Percentiles rank a stretch among this genome's conserved stretches.
Conservation (phyloP, 1,140 invertebrate genomes). For the Hyposmocoma kahamanoa region DNA sequence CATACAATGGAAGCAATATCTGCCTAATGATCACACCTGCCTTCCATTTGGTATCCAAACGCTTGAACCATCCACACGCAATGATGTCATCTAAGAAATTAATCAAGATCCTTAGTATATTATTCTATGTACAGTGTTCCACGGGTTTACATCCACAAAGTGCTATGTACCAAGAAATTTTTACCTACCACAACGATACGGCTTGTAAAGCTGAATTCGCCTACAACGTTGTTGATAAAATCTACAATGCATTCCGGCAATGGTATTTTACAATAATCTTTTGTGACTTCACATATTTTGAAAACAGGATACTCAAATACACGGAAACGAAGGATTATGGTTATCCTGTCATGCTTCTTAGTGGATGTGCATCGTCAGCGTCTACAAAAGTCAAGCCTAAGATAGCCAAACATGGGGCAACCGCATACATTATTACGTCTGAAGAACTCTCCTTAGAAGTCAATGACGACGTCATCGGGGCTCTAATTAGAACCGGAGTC, state of each 20-base stretch:
- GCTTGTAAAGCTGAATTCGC: constrained; percentile 41
- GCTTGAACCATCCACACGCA: no score
- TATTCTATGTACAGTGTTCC: constrained; percentile 18
- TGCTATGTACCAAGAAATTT: constrained; percentile 36
- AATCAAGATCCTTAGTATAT: no score
- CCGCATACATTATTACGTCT: constrained; percentile 55
- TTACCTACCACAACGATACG: constrained; percentile 43
- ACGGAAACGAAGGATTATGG: constrained; percentile 48
- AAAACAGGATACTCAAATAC: constrained; percentile 59
- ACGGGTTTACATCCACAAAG: constrained; percentile 17
- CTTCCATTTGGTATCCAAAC: no score
- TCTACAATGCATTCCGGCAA: constrained; percentile 56
- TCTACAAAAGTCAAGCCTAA: constrained; percentile 44
- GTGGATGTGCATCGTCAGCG: constrained; percentile 45
- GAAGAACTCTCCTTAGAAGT: constrained; percentile 36
- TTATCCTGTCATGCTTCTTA: constrained; percentile 56
- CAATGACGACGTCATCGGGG: constrained; percentile 42
- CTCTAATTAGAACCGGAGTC: constrained; percentile 49
- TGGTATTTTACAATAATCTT: constrained; percentile 62
- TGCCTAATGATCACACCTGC: no score
- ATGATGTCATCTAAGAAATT: no score
- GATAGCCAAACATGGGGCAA: constrained; percentile 47
- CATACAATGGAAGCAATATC: no score
- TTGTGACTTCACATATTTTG: constrained; percentile 64
- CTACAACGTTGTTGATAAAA: constrained; percentile 47